A percentile compares a stretch with the other conserved stretches of the same genome.
Conservation (phyloP, 2,113 vertebrate species). For the Psilopogon haemacephalus region DNA sequence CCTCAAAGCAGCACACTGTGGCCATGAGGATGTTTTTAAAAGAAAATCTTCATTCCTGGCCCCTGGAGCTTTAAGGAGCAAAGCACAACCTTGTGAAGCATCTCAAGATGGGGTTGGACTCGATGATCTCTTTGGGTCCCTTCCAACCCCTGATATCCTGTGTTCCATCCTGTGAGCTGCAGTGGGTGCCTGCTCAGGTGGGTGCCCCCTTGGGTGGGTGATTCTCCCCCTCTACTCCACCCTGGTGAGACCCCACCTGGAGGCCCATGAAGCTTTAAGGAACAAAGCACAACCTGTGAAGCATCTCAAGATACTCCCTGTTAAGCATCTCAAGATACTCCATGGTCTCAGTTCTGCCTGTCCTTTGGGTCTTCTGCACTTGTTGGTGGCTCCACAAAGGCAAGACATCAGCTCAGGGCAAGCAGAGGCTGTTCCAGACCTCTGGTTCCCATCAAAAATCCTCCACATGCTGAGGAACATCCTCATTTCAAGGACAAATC, state of each 20-base stretch:
- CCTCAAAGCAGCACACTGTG: too few relatives aligned
- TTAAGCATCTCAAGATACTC: neutral
- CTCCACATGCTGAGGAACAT: neutral
- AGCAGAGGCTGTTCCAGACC: neutral
- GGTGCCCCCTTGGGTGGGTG: too few relatives aligned
- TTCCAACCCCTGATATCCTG: too few relatives aligned
- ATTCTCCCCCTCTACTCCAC: too few relatives aligned
- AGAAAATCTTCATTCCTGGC: neutral
- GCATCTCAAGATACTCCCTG: neutral
- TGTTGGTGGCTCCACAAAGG: neutral
- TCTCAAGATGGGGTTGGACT: too few relatives aligned
- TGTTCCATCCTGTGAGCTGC: too few relatives aligned
- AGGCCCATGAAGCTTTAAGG: neutral
- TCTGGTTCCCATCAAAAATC: neutral
- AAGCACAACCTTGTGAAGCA: neutral
- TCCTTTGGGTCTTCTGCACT: neutral
- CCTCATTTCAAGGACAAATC: neutral
- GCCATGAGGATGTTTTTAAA: fast-evolving
- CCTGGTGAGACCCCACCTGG: too few relatives aligned
- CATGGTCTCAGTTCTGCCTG: neutral
- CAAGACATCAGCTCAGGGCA: neutral
- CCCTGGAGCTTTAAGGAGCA: neutral
- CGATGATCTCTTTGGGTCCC: too few relatives aligned
- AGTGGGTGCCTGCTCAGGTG: too few relatives aligned
- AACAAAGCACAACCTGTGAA: neutral